These are phyloP conservation scores for Limnephilus auricula DNA, from an alignment of 2,888 invertebrate species.

Conservation along the genomic window DNA sequence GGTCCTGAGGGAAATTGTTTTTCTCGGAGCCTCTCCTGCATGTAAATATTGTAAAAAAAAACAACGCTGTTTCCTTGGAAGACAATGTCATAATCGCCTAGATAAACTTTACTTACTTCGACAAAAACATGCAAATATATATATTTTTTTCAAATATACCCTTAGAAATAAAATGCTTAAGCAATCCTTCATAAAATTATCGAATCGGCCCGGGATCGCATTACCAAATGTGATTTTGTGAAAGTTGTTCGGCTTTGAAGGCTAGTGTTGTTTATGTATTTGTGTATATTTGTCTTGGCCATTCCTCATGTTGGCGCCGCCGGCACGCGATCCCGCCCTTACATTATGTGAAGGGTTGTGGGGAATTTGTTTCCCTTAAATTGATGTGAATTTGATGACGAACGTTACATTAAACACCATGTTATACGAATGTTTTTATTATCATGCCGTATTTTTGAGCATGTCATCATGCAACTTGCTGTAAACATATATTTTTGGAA, in stretches of 20 bases:
- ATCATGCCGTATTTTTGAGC: constrained; percentile 6
- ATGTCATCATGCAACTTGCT: constrained; percentile 37
- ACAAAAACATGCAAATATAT: too few relatives aligned
- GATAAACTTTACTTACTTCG: too few relatives aligned
- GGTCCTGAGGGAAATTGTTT: too few relatives aligned
- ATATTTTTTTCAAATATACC: background rate
- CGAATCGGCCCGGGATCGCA: constrained; percentile 10
- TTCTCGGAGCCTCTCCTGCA: too few relatives aligned
- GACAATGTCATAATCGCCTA: too few relatives aligned
- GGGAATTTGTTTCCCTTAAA: constrained; percentile 49
- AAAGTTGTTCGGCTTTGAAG: background rate
- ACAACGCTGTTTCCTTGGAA: too few relatives aligned
- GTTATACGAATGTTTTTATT: constrained; percentile 40
- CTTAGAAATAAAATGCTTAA: background rate
- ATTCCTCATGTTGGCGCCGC: constrained; percentile 62
- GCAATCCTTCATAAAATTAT: constrained; percentile 27
- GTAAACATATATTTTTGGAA: background rate
- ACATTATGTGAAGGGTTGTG: constrained; percentile 34
- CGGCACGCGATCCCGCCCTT: constrained; percentile 58
- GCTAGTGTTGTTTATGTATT: constrained; percentile 23
- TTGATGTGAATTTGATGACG: constrained; percentile 57
- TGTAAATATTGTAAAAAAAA: too few relatives aligned
- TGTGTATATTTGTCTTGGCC: constrained; percentile 55
- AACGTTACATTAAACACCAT: constrained; percentile 43
- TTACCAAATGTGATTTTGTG: constrained; percentile 31